Evolutionary conservation across 53 echinoderm and acorn worm species (phyloP).

Genomic region (Paracentrotus lividus): DNA sequence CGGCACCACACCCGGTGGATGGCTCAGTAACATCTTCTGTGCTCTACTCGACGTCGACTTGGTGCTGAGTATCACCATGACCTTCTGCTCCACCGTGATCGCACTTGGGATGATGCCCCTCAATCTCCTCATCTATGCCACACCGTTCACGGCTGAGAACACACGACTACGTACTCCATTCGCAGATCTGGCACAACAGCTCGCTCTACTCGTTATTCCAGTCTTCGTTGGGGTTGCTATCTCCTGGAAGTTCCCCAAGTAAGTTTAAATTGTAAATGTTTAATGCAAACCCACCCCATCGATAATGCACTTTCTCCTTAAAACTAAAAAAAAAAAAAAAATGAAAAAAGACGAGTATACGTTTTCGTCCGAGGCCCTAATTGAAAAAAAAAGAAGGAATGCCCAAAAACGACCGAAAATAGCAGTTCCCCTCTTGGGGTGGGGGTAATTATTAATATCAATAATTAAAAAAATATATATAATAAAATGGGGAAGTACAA

Average conservation of each 20-base stretch:
- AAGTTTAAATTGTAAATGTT: too few relatives aligned
- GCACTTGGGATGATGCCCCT: constrained; percentile 96
- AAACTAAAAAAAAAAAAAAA: too few relatives aligned
- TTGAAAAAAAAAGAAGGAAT: too few relatives aligned
- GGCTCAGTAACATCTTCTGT: constrained; percentile 88
- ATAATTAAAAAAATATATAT: too few relatives aligned
- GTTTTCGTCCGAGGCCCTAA: too few relatives aligned
- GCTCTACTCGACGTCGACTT: constrained; percentile 89
- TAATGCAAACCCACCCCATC: too few relatives aligned
- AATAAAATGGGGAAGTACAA: too few relatives aligned
- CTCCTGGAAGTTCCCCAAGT: constrained; percentile 86
- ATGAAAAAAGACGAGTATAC: too few relatives aligned
- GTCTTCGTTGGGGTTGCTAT: constrained; percentile 83
- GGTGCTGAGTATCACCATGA: constrained; percentile 96
- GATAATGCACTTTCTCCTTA: too few relatives aligned
- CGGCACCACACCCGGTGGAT: constrained; percentile 92
- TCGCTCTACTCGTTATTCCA: constrained; percentile 79
- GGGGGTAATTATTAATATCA: too few relatives aligned
- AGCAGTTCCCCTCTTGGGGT: too few relatives aligned
- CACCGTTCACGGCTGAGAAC: constrained; percentile 76
- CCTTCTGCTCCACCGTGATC: constrained; percentile 85
- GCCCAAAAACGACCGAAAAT: too few relatives aligned
- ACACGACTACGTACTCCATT: constrained; percentile 80
- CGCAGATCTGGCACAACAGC: constrained; percentile 79
- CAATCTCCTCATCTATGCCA: constrained; percentile 90